A percentile compares a stretch with the other conserved stretches of the same genome.
Evolutionary conservation across 2,888 invertebrate genomes (phyloP).

Genomic region (Drosophila emarginata): DNA sequence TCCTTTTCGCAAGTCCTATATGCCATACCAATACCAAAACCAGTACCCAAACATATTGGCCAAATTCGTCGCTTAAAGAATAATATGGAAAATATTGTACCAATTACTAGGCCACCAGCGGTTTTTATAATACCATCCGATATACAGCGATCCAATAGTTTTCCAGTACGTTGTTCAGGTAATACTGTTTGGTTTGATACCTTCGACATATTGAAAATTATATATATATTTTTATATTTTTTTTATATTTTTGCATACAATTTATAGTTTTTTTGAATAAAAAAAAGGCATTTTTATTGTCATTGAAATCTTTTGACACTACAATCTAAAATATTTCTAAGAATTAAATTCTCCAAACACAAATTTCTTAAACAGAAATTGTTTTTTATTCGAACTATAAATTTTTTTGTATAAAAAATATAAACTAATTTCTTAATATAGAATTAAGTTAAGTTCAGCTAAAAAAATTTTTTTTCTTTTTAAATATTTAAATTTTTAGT

Average conservation of each 20-base stretch:
- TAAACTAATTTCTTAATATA: no score
- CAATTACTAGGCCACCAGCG: slow-evolving; percentile 65
- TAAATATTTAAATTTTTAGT: no score
- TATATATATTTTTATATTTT: neutral
- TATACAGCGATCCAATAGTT: slow-evolving; percentile 59
- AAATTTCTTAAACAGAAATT: no score
- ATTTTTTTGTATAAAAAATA: no score
- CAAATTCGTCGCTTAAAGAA: slow-evolving; percentile 64
- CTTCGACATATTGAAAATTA: slow-evolving; percentile 2
- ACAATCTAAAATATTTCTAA: neutral
- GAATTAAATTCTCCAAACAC: no score
- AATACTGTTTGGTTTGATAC: neutral
- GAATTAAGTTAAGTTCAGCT: no score
- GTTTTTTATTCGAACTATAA: no score
- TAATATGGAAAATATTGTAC: slow-evolving; percentile 63
- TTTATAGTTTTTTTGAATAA: no score
- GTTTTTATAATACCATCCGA: slow-evolving; percentile 69
- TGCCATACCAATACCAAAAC: slow-evolving; percentile 66
- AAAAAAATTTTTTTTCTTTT: no score
- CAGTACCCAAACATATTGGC: slow-evolving; percentile 66
- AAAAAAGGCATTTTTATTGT: no score
- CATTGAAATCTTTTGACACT: neutral
- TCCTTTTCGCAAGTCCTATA: slow-evolving; percentile 65
- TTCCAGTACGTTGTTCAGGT: slow-evolving; percentile 60
- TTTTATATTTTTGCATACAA: neutral